phyloP scores from a whole-genome alignment of 2,888 invertebrate species.

The Parnassius mnemosyne region DNA sequence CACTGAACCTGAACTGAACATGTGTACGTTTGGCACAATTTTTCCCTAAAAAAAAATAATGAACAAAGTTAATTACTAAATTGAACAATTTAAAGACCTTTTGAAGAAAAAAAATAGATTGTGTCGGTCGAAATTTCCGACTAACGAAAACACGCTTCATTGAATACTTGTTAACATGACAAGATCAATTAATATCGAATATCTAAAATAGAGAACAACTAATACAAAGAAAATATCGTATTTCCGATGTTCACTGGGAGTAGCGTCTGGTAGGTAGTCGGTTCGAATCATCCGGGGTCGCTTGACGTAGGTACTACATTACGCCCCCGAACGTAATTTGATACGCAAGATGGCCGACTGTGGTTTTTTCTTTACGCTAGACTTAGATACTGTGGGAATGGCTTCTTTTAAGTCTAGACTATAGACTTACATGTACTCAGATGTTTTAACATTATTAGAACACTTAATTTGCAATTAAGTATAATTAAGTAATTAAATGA shows the following conservation, averaged over 20 bases:
- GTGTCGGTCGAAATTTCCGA: too few species aligned
- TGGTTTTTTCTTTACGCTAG: conserved; percentile 14
- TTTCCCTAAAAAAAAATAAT: too few species aligned
- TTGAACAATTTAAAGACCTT: too few species aligned
- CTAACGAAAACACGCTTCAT: not conserved
- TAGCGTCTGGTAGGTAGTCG: conserved; percentile 14
- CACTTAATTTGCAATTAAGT: too few species aligned
- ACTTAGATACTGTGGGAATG: conserved; percentile 15
- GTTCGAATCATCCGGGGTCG: conserved; percentile 10
- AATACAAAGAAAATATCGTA: conserved; percentile 14
- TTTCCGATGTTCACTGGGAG: conserved; percentile 9
- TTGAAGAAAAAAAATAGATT: too few species aligned
- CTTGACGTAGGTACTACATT: conserved; percentile 5
- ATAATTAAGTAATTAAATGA: too few species aligned
- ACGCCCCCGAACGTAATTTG: conserved; percentile 14
- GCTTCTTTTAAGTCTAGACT: not conserved
- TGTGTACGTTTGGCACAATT: too few species aligned
- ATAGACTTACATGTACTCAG: not conserved
- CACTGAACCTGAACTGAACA: too few species aligned
- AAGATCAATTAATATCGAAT: conserved; percentile 16
- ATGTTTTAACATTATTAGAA: too few species aligned
- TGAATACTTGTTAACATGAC: not conserved
- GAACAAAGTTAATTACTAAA: too few species aligned
- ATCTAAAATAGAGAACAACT: conserved; percentile 9
- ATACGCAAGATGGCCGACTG: conserved; percentile 19